Evolutionary conservation across 2,797 vertebrate species (phyloP).

Genomic region (Gallirallus australis): DNA sequence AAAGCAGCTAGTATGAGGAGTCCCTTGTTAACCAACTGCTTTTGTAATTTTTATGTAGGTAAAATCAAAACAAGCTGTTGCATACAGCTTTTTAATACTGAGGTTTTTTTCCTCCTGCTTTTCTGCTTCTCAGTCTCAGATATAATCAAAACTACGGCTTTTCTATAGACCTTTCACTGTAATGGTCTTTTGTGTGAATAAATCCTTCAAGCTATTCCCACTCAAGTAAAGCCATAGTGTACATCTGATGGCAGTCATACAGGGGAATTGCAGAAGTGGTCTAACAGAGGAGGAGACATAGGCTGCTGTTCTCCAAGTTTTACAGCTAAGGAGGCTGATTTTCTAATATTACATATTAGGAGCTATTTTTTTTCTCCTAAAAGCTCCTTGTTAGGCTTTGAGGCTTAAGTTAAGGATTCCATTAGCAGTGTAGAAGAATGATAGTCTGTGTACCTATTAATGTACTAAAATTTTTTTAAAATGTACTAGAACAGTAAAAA

Average conservation of each 20-base stretch:
- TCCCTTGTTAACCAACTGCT: background rate
- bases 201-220: background rate
- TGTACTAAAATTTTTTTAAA: background rate
- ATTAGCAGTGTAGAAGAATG: background rate
- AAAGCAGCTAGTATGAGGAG: background rate
- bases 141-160: background rate
- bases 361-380: background rate
- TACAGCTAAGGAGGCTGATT: background rate
- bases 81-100: background rate
- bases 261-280: background rate
- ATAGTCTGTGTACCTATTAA: background rate
- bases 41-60: background rate
- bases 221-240: background rate
- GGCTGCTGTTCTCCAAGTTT: background rate
- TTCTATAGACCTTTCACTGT: background rate
- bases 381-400: background rate
- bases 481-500: background rate
- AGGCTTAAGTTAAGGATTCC: background rate
- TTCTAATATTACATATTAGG: background rate
- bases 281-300: background rate
- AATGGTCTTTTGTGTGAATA: background rate
- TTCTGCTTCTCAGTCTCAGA: background rate
- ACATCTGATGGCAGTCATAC: background rate
- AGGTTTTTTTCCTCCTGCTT: background rate
- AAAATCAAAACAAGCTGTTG: background rate